Conservation (phyloP, 2,113 vertebrate species). For the Esox niger region DNA sequence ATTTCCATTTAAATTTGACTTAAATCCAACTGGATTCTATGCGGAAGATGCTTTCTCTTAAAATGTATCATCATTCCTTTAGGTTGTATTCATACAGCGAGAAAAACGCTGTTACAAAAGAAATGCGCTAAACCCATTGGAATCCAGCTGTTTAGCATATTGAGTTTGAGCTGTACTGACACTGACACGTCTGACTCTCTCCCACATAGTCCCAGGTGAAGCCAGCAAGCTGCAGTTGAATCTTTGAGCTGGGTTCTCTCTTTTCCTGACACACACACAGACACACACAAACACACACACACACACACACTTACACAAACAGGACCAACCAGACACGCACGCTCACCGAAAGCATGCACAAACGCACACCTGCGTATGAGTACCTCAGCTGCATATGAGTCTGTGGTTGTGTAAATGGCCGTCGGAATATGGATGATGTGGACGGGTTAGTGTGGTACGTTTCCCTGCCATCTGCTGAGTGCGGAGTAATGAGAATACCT, state of each 20-base stretch:
- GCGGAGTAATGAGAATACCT: constrained; percentile 72
- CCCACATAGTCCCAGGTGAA: constrained; percentile 58
- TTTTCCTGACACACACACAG: constrained; percentile 21
- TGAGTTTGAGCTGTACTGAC: constrained; percentile 59
- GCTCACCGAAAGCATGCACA: too few relatives aligned
- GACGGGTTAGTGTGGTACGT: constrained; percentile 64
- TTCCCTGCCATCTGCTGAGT: constrained; percentile 66
- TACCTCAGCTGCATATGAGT: constrained; percentile 42
- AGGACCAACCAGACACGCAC: too few relatives aligned
- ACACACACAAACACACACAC: too few relatives aligned
- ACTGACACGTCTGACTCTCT: constrained; percentile 61
- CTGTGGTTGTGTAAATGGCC: constrained; percentile 59
- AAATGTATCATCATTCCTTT: constrained; percentile 6
- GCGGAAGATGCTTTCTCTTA: too few relatives aligned
- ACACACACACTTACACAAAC: too few relatives aligned
- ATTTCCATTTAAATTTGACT: too few relatives aligned
- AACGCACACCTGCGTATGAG: too few relatives aligned
- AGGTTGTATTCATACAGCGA: neutral
- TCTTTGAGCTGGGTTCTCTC: constrained; percentile 33
- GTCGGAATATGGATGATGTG: constrained; percentile 71
- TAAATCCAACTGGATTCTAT: too few relatives aligned
- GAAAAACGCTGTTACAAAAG: neutral
- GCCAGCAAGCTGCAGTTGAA: constrained; percentile 15
- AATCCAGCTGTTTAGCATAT: constrained; percentile 58
- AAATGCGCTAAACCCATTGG: constrained; percentile 37